phyloP scores from a whole-genome alignment of 1,140 invertebrate species.

The Dendroctonus valens region DNA sequence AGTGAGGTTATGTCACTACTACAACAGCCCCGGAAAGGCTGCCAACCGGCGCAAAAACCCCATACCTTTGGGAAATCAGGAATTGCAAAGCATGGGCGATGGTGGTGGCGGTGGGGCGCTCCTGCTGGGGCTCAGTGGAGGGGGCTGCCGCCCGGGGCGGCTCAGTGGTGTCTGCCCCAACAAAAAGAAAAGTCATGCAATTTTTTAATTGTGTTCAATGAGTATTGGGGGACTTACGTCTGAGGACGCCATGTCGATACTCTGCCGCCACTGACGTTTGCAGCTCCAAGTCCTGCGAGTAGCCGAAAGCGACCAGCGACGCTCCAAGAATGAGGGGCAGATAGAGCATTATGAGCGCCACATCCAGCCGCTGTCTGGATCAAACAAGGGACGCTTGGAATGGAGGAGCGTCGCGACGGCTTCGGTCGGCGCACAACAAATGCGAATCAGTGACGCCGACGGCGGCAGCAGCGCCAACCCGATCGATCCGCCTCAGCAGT shows the following conservation, averaged over 20 bases:
- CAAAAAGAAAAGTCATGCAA: conserved; percentile 4
- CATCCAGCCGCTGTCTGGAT: neutral
- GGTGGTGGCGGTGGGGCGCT: conserved; percentile 9
- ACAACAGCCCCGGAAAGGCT: neutral
- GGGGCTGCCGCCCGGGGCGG: conserved; percentile 18
- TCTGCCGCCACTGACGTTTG: conserved; percentile 33
- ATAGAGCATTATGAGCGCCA: conserved; percentile 36
- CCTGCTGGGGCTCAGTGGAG: conserved; percentile 7
- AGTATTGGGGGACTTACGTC: conserved; percentile 22
- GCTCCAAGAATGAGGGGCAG: conserved; percentile 41
- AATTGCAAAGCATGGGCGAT: conserved; percentile 19
- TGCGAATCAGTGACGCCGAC: conserved; percentile 14
- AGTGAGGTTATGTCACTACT: neutral
- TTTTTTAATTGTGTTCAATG: conserved; percentile 1
- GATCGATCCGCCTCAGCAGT: conserved; percentile 14
- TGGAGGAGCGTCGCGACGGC: conserved; percentile 3
- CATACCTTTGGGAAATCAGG: conserved; percentile 29
- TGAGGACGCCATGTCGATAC: conserved; percentile 4
- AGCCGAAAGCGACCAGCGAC: conserved; percentile 43
- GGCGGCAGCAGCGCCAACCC: conserved; percentile 10
- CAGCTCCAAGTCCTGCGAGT: conserved; percentile 42
- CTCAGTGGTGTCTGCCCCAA: conserved; percentile 34
- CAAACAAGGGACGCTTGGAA: neutral
- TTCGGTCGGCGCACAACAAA: conserved; percentile 23
- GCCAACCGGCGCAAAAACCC: neutral